Percentiles rank a stretch among this genome's conserved stretches.
Conservation (phyloP, 2,113 vertebrate genomes). For the Misgurnus anguillicaudatus region DNA sequence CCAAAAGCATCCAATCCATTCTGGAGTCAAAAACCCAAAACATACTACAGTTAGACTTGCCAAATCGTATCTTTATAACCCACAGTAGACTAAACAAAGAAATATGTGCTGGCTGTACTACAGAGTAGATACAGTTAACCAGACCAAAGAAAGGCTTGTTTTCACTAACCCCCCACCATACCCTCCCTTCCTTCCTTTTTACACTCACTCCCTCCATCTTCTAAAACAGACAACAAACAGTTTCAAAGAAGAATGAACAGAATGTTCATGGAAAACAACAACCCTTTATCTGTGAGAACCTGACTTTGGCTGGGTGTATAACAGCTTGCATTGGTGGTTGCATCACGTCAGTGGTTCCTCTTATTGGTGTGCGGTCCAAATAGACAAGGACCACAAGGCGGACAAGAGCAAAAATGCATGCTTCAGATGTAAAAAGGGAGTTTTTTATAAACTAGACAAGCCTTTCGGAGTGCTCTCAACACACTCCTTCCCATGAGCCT, state of each 20-base stretch:
- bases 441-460: neutral
- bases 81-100: constrained; percentile 63
- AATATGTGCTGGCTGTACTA: constrained; percentile 66
- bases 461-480: constrained; percentile 33
- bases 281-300: constrained; percentile 85
- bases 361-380: constrained; percentile 6
- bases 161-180: constrained; percentile 53
- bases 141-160: constrained; percentile 71
- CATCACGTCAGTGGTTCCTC: constrained; percentile 55
- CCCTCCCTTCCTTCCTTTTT: constrained; percentile 44
- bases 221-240: constrained; percentile 74
- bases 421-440: neutral
- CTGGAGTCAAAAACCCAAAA: constrained; percentile 41
- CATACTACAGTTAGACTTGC: constrained; percentile 71
- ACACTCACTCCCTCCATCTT: constrained; percentile 52
- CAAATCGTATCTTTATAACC: constrained; percentile 61
- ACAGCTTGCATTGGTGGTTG: constrained; percentile 62
- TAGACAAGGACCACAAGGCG: neutral
- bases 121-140: constrained; percentile 70
- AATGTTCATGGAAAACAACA: constrained; percentile 76
- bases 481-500: constrained; percentile 15
- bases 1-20: constrained; percentile 41
- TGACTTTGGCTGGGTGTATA: constrained; percentile 73
- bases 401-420: neutral
- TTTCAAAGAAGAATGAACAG: constrained; percentile 74